A percentile compares a stretch with the other conserved stretches of the same genome.
Evolutionary conservation across 2,797 vertebrate species (phyloP).

Genomic region (Dicrostonyx torquatus): DNA sequence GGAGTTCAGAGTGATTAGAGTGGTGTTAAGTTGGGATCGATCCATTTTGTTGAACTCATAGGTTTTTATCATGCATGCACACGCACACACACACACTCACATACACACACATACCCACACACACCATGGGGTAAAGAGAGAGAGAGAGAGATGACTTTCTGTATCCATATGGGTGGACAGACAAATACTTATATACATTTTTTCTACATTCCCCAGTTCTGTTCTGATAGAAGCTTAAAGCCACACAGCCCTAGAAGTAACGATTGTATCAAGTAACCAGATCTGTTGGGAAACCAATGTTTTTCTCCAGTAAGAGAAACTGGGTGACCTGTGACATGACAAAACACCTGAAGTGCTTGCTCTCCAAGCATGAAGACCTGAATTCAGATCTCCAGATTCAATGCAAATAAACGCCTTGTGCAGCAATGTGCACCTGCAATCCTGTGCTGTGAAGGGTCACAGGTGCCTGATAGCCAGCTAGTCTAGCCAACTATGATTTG

Average conservation of each 20-base stretch:
- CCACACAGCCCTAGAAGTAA: background rate
- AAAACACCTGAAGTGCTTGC: background rate
- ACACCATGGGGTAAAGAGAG: background rate
- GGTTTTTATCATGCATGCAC: background rate
- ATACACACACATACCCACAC: background rate
- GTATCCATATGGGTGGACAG: background rate
- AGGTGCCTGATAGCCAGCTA: background rate
- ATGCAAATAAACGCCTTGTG: background rate
- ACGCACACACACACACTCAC: accelerated
- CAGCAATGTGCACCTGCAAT: background rate
- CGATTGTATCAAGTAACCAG: background rate
- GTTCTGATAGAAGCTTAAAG: background rate
- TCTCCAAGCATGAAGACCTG: background rate
- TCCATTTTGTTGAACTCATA: background rate
- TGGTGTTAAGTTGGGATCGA: background rate
- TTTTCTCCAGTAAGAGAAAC: background rate
- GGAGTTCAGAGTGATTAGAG: background rate
- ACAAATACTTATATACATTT: background rate
- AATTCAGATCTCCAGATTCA: background rate
- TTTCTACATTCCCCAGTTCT: background rate
- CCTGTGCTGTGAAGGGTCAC: background rate
- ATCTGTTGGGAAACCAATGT: background rate
- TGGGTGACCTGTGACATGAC: background rate
- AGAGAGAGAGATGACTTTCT: background rate
- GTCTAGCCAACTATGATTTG: background rate